Base-by-base conservation (phyloP, 2,888 invertebrate genomes). In the Apocheima hispidaria region DNA sequence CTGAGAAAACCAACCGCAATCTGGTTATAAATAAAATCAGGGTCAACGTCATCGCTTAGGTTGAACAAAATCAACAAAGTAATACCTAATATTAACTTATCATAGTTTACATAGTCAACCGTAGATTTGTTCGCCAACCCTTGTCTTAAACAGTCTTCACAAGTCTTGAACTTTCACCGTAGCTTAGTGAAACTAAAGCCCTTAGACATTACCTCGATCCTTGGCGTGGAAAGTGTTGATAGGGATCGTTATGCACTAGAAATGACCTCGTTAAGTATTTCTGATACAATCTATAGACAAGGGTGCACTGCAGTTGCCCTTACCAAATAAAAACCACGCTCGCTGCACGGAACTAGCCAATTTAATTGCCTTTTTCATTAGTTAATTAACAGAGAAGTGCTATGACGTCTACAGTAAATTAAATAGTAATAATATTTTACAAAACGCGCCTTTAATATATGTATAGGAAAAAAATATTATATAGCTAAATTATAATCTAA, bases 221-320 rank as follows among this genome's bases (percentile, higher is more conserved):
- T 52, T 62, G 35, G 56, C 56, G 48, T 57, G 56, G 41, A 62
- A 40, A 44, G 26, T 43, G 51, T 9, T 49, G 61, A 62, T 61
- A 52, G 7, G 41, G 20, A 62, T 52, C 61, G 33, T 36, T 53
- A 55, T 56, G 61, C 61, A 62, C 56, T 56, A 30, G 54, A 28
- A 43, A 41, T 46, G 52, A 62, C 48, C 56, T 56, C 61, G 35
- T 46, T 54, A 49, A 59, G 59, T 50, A 55, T 55, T 18, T 36
- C 52, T 52, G 56, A 62, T 62, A 62, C 30, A 9, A 56, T 56
- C 56, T 52, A 30, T 33, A 14, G 41, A 56, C 26, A 41, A 57
- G 40, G 38, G 41, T 30, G 50, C 33, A 41, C 18, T 46, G 51
- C 55, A 55, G 55, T 33, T 23, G 33, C 50, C 28, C 18, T 12